Evolutionary conservation across 1,140 invertebrate genomes (phyloP).

Genomic region (Calliphora vicina): DNA sequence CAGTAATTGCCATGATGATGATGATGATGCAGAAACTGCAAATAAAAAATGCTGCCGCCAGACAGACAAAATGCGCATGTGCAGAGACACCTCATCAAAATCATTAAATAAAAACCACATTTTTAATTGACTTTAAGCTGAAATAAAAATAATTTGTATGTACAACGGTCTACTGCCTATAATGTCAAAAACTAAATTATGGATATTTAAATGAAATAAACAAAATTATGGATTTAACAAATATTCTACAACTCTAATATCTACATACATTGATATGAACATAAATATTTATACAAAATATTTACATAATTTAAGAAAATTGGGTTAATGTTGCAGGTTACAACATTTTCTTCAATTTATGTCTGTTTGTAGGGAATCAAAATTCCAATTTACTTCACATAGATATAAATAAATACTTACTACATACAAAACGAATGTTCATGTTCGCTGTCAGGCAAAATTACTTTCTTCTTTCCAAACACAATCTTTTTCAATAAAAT

Average conservation of each 20-base stretch:
- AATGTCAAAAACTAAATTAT: not conserved
- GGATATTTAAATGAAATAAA: not conserved
- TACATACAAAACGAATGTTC: slow-evolving; percentile 1
- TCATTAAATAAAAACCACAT: not conserved
- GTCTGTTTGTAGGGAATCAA: not conserved
- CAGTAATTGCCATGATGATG: too few relatives aligned
- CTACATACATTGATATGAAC: not conserved
- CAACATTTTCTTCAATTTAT: not conserved
- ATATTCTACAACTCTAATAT: not conserved
- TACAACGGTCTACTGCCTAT: not conserved
- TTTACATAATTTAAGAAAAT: not conserved
- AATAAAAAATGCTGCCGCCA: not conserved
- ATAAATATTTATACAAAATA: not conserved
- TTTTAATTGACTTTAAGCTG: not conserved
- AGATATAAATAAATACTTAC: too few relatives aligned
- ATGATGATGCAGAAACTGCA: too few relatives aligned
- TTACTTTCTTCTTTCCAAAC: not conserved
- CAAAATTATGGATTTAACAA: not conserved
- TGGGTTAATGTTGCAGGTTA: not conserved
- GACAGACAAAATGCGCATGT: not conserved
- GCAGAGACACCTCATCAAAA: not conserved
- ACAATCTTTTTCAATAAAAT: not conserved
- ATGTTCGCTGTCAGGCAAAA: not conserved
- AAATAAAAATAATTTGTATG: not conserved
- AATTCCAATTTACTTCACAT: not conserved